Conservation (phyloP, 2,888 invertebrate species). For the Willowsia nigromaculata region DNA sequence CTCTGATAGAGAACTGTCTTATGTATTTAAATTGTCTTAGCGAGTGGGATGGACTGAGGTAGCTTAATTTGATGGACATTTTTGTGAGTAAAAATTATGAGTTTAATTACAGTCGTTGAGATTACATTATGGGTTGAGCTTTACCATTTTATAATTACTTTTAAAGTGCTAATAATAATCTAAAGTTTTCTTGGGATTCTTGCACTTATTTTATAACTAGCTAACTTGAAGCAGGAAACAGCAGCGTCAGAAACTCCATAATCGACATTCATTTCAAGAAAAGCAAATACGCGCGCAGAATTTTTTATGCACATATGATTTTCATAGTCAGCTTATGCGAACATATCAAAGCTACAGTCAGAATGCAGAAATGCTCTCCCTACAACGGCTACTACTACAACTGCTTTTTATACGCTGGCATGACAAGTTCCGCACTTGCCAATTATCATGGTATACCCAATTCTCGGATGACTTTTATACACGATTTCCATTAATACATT, state of each 20-base stretch:
- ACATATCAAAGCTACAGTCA: no score
- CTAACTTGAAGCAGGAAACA: neutral
- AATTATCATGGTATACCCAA: conserved; percentile 1
- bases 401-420: neutral
- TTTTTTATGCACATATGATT: neutral
- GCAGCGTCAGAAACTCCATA: neutral
- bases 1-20: neutral
- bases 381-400: no score
- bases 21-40: neutral
- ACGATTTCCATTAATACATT: conserved; percentile 55
- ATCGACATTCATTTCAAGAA: neutral
- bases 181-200: neutral
- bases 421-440: conserved; percentile 24
- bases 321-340: neutral
- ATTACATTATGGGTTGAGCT: neutral
- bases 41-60: neutral
- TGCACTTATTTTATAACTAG: neutral
- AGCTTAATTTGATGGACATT: conserved; percentile 31
- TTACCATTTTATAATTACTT: neutral
- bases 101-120: conserved; percentile 22
- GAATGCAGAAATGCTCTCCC: neutral
- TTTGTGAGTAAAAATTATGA: conserved; percentile 20
- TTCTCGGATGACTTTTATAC: conserved; percentile 61
- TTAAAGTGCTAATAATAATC: neutral
- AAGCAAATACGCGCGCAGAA: neutral